Base-by-base conservation (phyloP, 2,113 vertebrate genomes). In the Solea senegalensis region DNA sequence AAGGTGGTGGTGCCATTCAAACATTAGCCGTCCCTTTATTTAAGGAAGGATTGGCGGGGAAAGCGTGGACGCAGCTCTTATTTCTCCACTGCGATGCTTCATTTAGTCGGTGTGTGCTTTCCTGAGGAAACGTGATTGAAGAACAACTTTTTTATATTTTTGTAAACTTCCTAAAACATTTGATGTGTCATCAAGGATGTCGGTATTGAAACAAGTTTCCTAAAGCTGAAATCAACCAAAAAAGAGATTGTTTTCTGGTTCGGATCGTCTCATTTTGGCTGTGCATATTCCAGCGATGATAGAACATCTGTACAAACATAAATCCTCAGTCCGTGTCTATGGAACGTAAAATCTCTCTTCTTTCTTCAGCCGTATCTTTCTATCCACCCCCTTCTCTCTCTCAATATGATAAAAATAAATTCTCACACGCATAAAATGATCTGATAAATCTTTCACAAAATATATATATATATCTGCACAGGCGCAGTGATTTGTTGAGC, bases 51-150 rank as follows among this genome's bases (percentile, higher is more conserved):
- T 21, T 27, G 56, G 60, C 39, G 66, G 72, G 3, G 43, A 54
- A 56, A 78, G 73, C 69, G 50, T 67, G 13, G 78, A 80, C 53
- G 14, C 65, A 67, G 0, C 56, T 44, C 13, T 66, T 72, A 16
- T 44, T 58, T 65, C 74, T 76, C 69, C 27, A 15, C 61, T 44
- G 60, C 26, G 0, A 78, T 71, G 80, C 62, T 86, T 72, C 85
- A 72, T 86, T 86, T 78, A 74, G 67, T 85, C 83, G 87, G 87
- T 86, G 88, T 89, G 88, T 87, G 88, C 89, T 93, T 92, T 94
- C 93, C 93, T 94, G 93, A 94, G 93, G 89, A 86, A 91, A 92
- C 88, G 84, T 89, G 80, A 88, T 86, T 87, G 66, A 86, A 58
- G 59, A 88, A 78, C 64, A 34, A 34, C 34, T 34, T 34, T 34